Evolutionary conservation across 2,888 invertebrate species (phyloP), one percentile per base, ranked within the genome.

Genomic region (Lagria hirta): DNA sequence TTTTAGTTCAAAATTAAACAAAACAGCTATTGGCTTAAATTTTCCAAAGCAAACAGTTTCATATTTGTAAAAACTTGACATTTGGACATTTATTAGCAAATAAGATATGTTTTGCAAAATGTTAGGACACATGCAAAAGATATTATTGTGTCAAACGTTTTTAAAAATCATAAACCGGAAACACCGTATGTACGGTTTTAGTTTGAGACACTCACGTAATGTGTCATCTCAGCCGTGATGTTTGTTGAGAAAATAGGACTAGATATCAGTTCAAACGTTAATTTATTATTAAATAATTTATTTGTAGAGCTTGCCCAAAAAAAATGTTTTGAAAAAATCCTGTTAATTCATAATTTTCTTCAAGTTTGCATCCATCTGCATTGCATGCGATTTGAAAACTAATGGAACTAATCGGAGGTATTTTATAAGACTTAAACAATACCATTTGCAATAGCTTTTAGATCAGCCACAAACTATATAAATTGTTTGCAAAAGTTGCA

Each of bases 161-260:
- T 28, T 11, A 4, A 6, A 15, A 41, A 26, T 21, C 32, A 33
- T n/a, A 23, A 32, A 10, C 41, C 41, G 41, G 20, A 33, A 33
- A 41, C 32, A 41, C 41, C 41, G 41, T 41, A 41, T 32, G 26
- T 41, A 41, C 41, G 26, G 41, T 41, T 41, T 12, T 21, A 10
- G 41, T 41, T 41, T 7, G 20, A 32, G 41, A 33, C 27, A 6
- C 20, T 24, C 41, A 41, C 41, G 33, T 32, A 26, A 32, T 33
- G 33, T 24, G 41, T 30, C 40, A 40, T 8, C 11, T 15, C 10
- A 22, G 33, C 13, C 6, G 20, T 10, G 13, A 21, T 24, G 8
- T 7, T 5, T 8, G 24, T 24, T 24, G 8, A 8, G 24, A 8
- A 7, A 11, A 15, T 17, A 35, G 35, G 37, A 18, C 28, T 23